Conservation (phyloP, 2,797 vertebrate genomes). For the Anas bernieri region DNA sequence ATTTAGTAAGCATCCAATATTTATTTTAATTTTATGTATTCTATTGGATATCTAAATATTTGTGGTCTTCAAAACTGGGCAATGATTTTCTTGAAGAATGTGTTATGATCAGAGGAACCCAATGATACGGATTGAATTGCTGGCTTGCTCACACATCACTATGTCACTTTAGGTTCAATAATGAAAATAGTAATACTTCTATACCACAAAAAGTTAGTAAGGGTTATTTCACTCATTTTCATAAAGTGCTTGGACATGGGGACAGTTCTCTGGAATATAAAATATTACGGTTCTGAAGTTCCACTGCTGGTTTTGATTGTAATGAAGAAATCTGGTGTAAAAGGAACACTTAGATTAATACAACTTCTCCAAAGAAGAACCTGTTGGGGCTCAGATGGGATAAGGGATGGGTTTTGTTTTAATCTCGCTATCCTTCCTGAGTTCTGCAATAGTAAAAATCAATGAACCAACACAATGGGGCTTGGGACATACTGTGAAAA, state of each 20-base stretch:
- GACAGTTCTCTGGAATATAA: neutral
- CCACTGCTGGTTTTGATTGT: neutral
- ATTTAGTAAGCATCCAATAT: neutral
- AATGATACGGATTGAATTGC: neutral
- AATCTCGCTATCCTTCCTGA: neutral
- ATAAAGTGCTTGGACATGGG: neutral
- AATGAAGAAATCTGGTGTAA: neutral
- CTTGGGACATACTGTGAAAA: neutral
- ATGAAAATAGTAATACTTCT: neutral
- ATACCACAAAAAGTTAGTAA: neutral
- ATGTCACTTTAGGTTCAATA: neutral
- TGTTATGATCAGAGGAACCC: neutral
- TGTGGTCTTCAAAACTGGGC: neutral
- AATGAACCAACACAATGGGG: neutral
- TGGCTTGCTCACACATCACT: neutral
- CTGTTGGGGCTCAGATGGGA: neutral
- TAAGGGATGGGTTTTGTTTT: neutral
- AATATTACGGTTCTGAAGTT: neutral
- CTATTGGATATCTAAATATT: neutral
- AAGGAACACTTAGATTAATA: neutral
- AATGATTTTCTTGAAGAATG: neutral
- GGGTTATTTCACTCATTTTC: neutral
- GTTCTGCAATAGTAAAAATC: neutral
- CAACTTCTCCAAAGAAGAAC: neutral
- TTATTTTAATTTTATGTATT: neutral